Base-by-base conservation (phyloP, 2,797 vertebrate species). In the Gephyroberyx darwinii region DNA sequence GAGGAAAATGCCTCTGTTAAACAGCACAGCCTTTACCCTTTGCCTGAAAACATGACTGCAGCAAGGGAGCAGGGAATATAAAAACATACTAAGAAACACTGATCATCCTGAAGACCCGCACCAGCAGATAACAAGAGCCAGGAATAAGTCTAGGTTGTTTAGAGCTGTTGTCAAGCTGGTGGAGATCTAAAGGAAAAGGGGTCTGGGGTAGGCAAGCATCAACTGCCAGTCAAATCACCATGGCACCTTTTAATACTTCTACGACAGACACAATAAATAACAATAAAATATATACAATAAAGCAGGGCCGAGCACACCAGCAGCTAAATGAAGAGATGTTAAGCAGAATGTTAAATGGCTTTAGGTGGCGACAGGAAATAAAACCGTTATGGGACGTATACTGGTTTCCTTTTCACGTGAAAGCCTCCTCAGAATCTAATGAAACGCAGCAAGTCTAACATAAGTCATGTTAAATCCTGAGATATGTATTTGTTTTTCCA, bases 101-200 rank as follows among this genome's bases (percentile, higher is more conserved):
- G 74, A 82, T 71, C 41, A 71, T 84, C 74, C 54, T 79, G 60
- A 66, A 84, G 83, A 81, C 63, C 78, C 68, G 75, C 83, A 81
- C 80, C 63, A 83, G 65, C 50, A 60, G 65, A 84, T 65, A 7
- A 61, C 45, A 50, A 56, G 31, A 73, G 71, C 30, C 41, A 35
- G 48, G 74, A 8, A 61, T 59, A 30, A 55, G 20, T 69, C 52
- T 3, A 66, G 22, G 47, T 31, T 31, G 56, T 37, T 51, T 73
- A 2, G 4, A 60, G 39, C 39, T 50, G 52, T 35, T 66, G 56
- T 62, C 51, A 50, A 58, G 57, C 70, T 75, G 83, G 79, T 81
- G 73, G 54, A 89, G 85, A 48, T 83, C 69, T 70, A 50, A 17
- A 84, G 81, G 77, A 77, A 65, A 68, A 26, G 43, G 41, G 22